Conservation (phyloP, 2,113 vertebrate species). For the Neotoma lepida region DNA sequence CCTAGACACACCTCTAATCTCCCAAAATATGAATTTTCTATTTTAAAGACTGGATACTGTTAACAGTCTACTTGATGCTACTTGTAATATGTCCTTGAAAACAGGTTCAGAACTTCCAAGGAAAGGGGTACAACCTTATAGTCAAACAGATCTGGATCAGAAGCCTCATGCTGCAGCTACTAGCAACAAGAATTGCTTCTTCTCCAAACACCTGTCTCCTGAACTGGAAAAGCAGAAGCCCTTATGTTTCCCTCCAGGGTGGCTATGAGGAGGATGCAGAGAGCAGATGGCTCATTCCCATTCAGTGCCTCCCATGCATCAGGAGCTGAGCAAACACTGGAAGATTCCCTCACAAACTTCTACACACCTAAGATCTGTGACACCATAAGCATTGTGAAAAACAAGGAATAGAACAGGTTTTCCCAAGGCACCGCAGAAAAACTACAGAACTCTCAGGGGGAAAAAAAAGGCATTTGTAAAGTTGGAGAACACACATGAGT, state of each 20-base stretch:
- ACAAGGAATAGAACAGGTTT: neutral
- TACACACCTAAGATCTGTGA: neutral
- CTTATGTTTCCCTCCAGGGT: neutral
- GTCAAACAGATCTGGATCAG: neutral
- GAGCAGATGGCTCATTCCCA: neutral
- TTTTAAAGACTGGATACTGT: neutral
- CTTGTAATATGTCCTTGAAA: neutral
- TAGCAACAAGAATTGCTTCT: neutral
- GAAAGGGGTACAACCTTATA: neutral
- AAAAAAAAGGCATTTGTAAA: neutral
- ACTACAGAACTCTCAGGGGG: neutral
- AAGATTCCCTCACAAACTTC: neutral
- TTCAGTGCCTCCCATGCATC: neutral
- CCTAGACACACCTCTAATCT: neutral
- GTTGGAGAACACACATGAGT: neutral
- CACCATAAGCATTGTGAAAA: neutral
- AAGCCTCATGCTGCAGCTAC: neutral
- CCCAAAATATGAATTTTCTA: neutral
- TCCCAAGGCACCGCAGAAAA: neutral
- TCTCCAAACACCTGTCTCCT: neutral
- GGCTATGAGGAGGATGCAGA: neutral
- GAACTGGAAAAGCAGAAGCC: neutral
- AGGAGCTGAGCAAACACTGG: neutral
- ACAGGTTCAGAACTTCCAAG: neutral
- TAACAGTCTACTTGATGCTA: neutral